These are phyloP conservation scores for Melinopterus prodromus DNA, from an alignment of 2,888 invertebrate species.

Conservation along the genomic window DNA sequence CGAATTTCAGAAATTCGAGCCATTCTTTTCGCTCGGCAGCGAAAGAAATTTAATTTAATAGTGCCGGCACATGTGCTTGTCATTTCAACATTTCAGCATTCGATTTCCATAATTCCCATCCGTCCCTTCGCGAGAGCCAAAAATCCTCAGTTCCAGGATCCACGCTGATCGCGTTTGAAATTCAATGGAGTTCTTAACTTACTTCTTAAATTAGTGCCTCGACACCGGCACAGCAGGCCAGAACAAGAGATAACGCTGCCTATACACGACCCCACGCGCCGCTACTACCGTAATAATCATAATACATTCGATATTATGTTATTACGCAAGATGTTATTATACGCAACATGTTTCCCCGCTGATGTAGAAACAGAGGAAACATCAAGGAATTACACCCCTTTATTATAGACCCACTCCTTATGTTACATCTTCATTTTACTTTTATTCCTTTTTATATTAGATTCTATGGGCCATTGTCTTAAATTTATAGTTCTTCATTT, in stretches of 20 bases:
- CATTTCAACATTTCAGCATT: conserved; percentile 58
- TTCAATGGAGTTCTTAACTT: conserved; percentile 41
- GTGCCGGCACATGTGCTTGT: conserved; percentile 61
- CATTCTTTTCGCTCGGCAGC: conserved; percentile 58
- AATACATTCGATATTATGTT: conserved; percentile 20
- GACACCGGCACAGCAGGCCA: conserved; percentile 28
- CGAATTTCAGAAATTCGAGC: conserved; percentile 62
- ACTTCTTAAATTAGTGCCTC: conserved; percentile 40
- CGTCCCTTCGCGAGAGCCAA: conserved; percentile 9
- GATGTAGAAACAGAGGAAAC: not conserved
- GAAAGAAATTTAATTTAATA: conserved; percentile 62
- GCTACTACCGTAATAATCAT: conserved; percentile 13
- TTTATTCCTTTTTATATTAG: too few relatives aligned
- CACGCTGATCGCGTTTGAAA: conserved; percentile 37
- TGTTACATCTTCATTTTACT: too few relatives aligned
- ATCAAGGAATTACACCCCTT: not conserved
- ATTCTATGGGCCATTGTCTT: not conserved
- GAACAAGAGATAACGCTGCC: conserved; percentile 7
- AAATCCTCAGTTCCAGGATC: conserved; percentile 33
- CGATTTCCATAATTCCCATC: conserved; percentile 50
- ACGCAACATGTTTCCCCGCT: conserved; percentile 12
- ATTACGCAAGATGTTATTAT: conserved; percentile 13
- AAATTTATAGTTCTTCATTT: not conserved
- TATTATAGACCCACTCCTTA: not conserved
- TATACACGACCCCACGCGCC: not conserved